Conservation (phyloP, 2,113 vertebrate genomes). For the Illadopsis cleaveri region DNA sequence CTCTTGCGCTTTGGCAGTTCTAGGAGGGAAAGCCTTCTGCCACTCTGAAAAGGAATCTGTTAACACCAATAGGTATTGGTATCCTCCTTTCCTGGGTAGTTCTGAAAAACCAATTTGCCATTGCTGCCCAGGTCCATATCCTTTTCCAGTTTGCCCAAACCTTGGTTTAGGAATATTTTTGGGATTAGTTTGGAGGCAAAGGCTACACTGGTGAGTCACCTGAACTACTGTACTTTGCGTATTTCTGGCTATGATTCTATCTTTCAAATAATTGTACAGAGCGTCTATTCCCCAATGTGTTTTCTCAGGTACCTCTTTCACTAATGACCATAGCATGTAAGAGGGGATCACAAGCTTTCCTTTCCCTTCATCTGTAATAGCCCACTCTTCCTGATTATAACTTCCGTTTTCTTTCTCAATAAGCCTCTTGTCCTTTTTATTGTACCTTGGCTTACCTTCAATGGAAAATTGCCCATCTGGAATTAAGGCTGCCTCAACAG, state of each 20-base stretch:
- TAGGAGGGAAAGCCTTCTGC: background rate
- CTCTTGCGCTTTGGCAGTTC: background rate
- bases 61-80: background rate
- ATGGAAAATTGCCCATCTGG: too few relatives aligned
- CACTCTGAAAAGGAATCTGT: background rate
- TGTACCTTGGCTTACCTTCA: too few relatives aligned
- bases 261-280: background rate
- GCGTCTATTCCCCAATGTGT: background rate
- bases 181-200: background rate
- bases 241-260: background rate
- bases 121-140: background rate
- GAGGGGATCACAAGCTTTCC: too few relatives aligned
- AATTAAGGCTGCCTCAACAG: too few relatives aligned
- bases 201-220: background rate
- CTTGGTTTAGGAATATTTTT: background rate
- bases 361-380: too few relatives aligned
- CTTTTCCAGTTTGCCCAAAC: background rate
- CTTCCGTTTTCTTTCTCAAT: too few relatives aligned
- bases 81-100: background rate
- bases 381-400: too few relatives aligned
- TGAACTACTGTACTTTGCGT: background rate
- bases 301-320: background rate
- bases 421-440: too few relatives aligned
- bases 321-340: background rate
- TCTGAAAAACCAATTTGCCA: background rate